A percentile compares a stretch with the other conserved stretches of the same genome.
These are phyloP conservation scores for Bathynomus jamesi DNA, from an alignment of 1,140 invertebrate species.

Conservation along the genomic window DNA sequence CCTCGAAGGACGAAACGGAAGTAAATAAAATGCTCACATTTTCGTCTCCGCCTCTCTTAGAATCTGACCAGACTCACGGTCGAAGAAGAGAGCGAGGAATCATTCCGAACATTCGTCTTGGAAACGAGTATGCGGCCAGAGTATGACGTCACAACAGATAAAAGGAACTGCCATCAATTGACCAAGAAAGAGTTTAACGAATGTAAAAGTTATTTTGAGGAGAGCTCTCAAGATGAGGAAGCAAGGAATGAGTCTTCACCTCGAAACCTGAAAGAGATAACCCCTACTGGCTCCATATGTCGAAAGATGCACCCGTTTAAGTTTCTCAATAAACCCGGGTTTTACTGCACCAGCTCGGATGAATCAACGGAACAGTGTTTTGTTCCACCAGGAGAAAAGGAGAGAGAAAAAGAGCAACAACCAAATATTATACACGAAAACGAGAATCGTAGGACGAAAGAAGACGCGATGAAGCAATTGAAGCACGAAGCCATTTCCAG, in stretches of 20 bases:
- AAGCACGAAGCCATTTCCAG: neutral
- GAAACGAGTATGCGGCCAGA: neutral
- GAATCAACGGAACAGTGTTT: neutral
- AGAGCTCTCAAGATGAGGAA: no score
- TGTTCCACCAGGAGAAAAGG: no score
- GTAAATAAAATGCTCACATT: no score
- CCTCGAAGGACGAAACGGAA: no score
- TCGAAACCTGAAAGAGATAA: no score
- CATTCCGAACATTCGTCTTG: neutral
- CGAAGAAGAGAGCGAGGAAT: neutral
- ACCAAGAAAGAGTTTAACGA: neutral
- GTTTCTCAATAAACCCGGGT: neutral
- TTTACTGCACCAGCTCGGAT: neutral
- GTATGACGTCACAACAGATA: neutral
- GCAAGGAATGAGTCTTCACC: no score
- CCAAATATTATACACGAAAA: neutral
- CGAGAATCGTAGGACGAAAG: neutral
- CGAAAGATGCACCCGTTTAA: no score
- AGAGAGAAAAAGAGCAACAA: no score
- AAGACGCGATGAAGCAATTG: neutral
- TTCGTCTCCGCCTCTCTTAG: no score
- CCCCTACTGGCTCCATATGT: no score
- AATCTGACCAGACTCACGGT: no score
- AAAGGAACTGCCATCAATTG: neutral
- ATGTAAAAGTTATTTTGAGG: neutral